These are phyloP conservation scores for Saccostrea glomerata DNA, from an alignment of 1,140 invertebrate genomes.

Conservation along the genomic window DNA sequence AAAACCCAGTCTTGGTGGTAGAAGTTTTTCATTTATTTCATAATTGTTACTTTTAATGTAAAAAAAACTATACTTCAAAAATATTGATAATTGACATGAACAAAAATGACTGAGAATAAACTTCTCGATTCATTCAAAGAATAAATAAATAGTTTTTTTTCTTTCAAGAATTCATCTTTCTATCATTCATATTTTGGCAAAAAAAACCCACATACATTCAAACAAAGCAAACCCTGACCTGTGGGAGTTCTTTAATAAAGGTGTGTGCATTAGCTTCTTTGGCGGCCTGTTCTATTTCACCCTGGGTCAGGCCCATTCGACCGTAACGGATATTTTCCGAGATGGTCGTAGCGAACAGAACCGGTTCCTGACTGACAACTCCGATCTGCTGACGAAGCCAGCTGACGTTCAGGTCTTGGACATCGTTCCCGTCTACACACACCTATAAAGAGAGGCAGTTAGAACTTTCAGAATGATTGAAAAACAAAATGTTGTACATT, in stretches of 20 bases:
- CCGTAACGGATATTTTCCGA: slow-evolving; percentile 77
- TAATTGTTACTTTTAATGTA: no score
- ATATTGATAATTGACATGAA: no score
- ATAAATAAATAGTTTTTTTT: no score
- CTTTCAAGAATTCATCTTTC: neutral
- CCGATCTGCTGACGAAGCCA: slow-evolving; percentile 84
- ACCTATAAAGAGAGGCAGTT: slow-evolving; percentile 65
- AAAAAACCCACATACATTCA: neutral
- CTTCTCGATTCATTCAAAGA: no score
- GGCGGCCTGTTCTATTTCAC: slow-evolving; percentile 79
- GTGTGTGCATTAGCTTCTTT: slow-evolving; percentile 88
- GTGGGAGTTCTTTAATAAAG: slow-evolving; percentile 89
- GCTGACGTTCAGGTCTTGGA: slow-evolving; percentile 81
- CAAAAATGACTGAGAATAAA: no score
- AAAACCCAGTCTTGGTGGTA: no score
- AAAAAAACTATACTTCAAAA: no score
- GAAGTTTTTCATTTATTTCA: no score
- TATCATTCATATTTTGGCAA: no score
- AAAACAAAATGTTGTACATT: no score
- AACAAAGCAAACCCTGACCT: slow-evolving; percentile 78
- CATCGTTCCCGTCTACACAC: slow-evolving; percentile 78
- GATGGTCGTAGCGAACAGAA: slow-evolving; percentile 87
- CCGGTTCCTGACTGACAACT: slow-evolving; percentile 79
- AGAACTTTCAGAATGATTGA: neutral
- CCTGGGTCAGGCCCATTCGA: slow-evolving; percentile 69